phyloP scores from a whole-genome alignment of 2,797 vertebrate genomes.

The Zenarchopterus dispar region DNA sequence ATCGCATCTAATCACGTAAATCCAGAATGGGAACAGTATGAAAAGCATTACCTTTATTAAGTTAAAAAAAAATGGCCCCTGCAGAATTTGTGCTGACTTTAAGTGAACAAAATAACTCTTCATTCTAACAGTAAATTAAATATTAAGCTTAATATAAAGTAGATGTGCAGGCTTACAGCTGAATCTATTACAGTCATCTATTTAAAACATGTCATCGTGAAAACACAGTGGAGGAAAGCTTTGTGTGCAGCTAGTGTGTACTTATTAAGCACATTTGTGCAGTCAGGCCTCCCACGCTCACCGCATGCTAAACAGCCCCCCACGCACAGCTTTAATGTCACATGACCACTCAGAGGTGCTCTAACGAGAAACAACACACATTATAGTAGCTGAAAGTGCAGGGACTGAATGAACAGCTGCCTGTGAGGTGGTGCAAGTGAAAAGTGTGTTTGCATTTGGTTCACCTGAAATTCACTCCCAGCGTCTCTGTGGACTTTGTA shows the following conservation, averaged over 20 bases:
- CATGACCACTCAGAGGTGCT: constrained; percentile 13
- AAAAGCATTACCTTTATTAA: constrained; percentile 38
- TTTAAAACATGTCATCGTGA: constrained; percentile 19
- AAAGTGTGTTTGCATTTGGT: not conserved
- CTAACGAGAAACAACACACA: constrained; percentile 5
- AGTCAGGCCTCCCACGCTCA: constrained; percentile 14
- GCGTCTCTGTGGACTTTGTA: constrained; percentile 11
- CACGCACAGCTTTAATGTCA: constrained; percentile 1
- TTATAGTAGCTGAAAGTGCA: constrained; percentile 2
- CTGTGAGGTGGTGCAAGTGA: not conserved
- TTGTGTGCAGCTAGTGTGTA: constrained; percentile 22
- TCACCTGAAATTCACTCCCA: not conserved
- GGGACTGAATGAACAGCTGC: constrained; percentile 3
- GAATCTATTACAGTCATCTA: constrained; percentile 23
- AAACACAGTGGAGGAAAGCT: constrained; percentile 28
- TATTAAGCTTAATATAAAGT: constrained; percentile 33
- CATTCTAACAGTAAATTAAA: constrained; percentile 20
- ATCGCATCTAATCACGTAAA: constrained; percentile 34
- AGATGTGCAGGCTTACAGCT: not conserved
- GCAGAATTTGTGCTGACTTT: constrained; percentile 16
- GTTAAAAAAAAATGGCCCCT: constrained; percentile 28
- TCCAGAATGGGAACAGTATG: constrained; percentile 24
- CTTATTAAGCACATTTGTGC: constrained; percentile 62
- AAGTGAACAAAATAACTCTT: constrained; percentile 16
- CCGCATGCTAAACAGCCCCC: constrained; percentile 45